Base-by-base conservation (phyloP, 64 coral and sea anemone genomes). In the Orbicella faveolata region DNA sequence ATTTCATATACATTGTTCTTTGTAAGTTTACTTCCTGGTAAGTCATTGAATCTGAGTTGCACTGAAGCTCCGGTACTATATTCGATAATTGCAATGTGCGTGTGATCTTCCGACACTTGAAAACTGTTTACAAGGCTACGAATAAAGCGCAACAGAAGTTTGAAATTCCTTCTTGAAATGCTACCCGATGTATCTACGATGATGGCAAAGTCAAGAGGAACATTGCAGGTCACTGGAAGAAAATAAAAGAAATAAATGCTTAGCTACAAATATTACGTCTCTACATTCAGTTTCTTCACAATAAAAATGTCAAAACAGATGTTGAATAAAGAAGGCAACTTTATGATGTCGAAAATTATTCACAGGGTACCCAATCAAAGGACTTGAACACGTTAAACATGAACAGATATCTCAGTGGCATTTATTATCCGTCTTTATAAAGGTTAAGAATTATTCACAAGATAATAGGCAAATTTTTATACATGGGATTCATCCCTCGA, bases 181-280 rank as follows among this genome's bases (percentile, higher is more conserved):
- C 85, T 78, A 19, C 84, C 94, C 36, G 94, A 91, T 16, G 83
- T 83, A 41, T 95, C 94, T 5, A 92, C 85, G 18, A 95, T 14
- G 44, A 95, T 82, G 37, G 83, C 94, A 41, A 95, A 63, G 68
- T 95, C 94, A n/a, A 92, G 52, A 17, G 90, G 90, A 21, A 85
- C 0, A 1, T 70, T 85, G 20, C 82, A 85, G 23, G 21, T 69
- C 61, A 83, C 80, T 83, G 36, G 21, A 62, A 63, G 26, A 82
- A 53, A 48, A 78, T 2, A 78, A 48, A 48, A 53, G 5, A 21
- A 23, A 78, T 9, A 54, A 59, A 48, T 48, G 6, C 4, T 48
- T 48, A 48, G 41, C 41, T 48, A 39, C 41, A 48, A 48, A 6
- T 48, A 48, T 48, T 48, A 48, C 41, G 41, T 48, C 6, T 48